Evolutionary conservation across 2,797 vertebrate genomes (phyloP), one percentile per base, ranked within the genome.

Genomic region (Ceryle rudis): DNA sequence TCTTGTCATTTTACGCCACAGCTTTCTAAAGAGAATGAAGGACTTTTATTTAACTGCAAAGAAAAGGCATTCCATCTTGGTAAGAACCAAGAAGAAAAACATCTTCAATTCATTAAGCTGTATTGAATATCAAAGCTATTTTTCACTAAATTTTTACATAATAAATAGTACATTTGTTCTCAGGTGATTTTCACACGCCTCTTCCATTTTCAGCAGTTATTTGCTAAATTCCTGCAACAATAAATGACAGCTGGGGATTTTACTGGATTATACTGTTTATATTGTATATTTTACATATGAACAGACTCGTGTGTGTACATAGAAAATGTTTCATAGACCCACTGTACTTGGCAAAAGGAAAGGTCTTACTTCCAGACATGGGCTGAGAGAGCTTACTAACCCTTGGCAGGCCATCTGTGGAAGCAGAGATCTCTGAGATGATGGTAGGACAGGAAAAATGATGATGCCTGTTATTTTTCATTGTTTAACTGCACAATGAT

Each of bases 51-150:
- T 91, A 81, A 35, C 85, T 79, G 39, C 17, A 86, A 81, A 55
- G 33, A 66, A 92, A 89, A 80, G 51, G 6, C 1, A 1, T 64
- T 96, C 22, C 11, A 47, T 41, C 49, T 85, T 82, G 22, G 17
- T 81, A 58, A 73, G 41, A 47, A 60, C 8, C n/a, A 20, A 61
- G 39, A 44, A 72, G 42, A 42, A 69, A 94, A 93, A 6, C 37
- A 12, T 62, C 60, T 86, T 90, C 39, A 74, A 55, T 83, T 90
- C 60, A 52, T 93, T 62, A 90, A 84, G 7, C 15, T 62, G 41
- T 75, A 42, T 39, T 81, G 66, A 86, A 70, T 94, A 94, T 81
- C 86, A 91, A 83, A 91, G 31, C 6, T 72, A 57, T 89, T 75
- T 88, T 83, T 88, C 70, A 62, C 10, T n/a, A 6, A 2, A 28